Evolutionary conservation across 1,140 invertebrate genomes (phyloP).

Genomic region (Hypsibius dujardini): DNA sequence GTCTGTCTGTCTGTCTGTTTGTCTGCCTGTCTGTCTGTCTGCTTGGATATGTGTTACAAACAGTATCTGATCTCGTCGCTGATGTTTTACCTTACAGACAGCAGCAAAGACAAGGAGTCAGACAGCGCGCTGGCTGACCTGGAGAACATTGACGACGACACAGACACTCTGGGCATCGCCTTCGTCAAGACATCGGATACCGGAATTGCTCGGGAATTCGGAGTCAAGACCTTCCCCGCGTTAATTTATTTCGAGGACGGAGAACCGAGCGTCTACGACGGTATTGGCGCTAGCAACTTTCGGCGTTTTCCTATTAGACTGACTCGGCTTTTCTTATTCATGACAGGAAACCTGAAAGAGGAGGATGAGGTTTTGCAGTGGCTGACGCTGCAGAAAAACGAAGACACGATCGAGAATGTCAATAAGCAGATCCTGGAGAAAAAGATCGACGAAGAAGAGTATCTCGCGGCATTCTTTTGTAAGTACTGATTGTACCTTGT

Average conservation of each 20-base stretch:
- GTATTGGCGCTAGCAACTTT: constrained; percentile 40
- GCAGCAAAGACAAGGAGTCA: constrained; percentile 62
- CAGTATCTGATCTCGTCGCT: constrained; percentile 20
- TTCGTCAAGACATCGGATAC: constrained; percentile 82
- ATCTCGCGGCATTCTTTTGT: constrained; percentile 80
- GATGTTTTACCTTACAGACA: constrained; percentile 40
- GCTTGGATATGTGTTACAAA: constrained; percentile 19
- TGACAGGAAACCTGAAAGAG: constrained; percentile 37
- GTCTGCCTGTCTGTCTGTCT: background rate
- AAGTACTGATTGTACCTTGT: constrained; percentile 37
- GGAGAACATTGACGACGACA: constrained; percentile 82
- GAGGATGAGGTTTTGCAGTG: constrained; percentile 81
- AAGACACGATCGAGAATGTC: constrained; percentile 78
- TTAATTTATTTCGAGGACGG: constrained; percentile 78
- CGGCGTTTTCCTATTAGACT: background rate
- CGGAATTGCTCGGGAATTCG: constrained; percentile 61
- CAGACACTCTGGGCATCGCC: constrained; percentile 72
- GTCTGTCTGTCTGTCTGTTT: too few species aligned
- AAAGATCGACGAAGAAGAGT: constrained; percentile 74
- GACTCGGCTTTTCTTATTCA: background rate
- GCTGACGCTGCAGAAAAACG: constrained; percentile 76
- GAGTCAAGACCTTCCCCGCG: constrained; percentile 71
- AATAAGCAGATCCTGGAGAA: constrained; percentile 61
- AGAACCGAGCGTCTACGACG: constrained; percentile 79
- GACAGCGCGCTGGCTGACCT: constrained; percentile 63